Percentiles rank a stretch among this genome's conserved stretches.
phyloP scores from a whole-genome alignment of 2,113 vertebrate species.

The Chaetodon trifascialis region DNA sequence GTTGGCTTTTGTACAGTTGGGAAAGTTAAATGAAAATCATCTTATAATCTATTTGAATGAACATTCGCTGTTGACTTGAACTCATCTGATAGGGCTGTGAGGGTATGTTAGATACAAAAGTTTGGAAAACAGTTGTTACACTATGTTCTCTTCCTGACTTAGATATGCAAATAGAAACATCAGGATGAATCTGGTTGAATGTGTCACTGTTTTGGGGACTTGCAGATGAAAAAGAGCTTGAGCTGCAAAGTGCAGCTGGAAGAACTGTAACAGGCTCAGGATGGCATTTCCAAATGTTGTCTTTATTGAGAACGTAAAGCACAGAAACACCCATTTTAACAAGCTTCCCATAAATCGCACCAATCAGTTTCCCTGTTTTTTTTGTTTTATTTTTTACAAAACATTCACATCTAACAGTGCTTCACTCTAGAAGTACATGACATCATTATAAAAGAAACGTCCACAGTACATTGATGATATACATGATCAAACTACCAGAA shows the following conservation, averaged over 20 bases:
- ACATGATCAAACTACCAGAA: constrained; percentile 38
- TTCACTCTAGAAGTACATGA: constrained; percentile 41
- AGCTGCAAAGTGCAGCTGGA: not conserved
- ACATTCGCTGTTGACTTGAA: not conserved
- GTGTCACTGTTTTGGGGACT: not conserved
- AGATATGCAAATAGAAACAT: not conserved
- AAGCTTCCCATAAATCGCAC: constrained; percentile 43
- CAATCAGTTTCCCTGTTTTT: constrained; percentile 19
- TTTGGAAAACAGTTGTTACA: not conserved
- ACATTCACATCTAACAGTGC: constrained; percentile 62
- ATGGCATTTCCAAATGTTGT: constrained; percentile 62
- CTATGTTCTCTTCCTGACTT: too few relatives aligned
- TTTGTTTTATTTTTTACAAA: constrained; percentile 51
- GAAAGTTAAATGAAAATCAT: too few relatives aligned
- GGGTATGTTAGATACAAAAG: not conserved
- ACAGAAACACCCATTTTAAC: constrained; percentile 62
- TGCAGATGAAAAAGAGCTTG: not conserved
- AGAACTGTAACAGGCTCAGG: not conserved
- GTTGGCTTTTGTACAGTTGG: too few relatives aligned
- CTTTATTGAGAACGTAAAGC: constrained; percentile 78
- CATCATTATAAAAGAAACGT: constrained; percentile 50
- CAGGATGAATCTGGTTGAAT: not conserved
- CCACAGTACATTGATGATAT: constrained; percentile 32
- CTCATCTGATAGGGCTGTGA: not conserved
- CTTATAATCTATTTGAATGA: not conserved